Evolutionary conservation across 2,113 vertebrate species (phyloP).

Genomic region (Sebastes fasciatus): DNA sequence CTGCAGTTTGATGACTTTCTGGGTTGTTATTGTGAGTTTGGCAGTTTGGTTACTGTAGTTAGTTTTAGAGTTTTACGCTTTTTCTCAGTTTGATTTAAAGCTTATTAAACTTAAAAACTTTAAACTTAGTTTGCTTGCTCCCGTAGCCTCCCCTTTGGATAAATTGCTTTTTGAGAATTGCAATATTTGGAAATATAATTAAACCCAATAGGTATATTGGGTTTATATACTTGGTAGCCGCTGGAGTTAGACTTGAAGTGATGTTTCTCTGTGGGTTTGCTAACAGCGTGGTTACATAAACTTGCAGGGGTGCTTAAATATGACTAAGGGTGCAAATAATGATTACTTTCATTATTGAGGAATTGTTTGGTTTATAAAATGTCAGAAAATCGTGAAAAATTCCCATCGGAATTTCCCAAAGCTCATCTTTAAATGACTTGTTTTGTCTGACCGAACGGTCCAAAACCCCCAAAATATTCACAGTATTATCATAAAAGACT

Average conservation of each 20-base stretch:
- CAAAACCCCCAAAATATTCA: neutral
- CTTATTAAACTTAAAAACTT: too few species aligned
- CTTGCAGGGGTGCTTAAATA: neutral
- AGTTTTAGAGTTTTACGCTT: neutral
- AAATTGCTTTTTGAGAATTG: neutral
- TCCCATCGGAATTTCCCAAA: neutral
- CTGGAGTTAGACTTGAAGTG: neutral
- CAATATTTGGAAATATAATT: neutral
- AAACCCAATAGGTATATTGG: neutral
- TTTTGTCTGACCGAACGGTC: neutral
- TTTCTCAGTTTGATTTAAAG: conserved; percentile 12
- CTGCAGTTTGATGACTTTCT: conserved; percentile 5
- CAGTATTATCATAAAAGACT: neutral
- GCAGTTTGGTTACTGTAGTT: neutral
- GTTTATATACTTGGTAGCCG: neutral
- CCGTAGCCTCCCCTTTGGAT: neutral
- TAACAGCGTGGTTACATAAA: neutral
- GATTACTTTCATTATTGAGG: neutral
- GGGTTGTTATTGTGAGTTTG: conserved; percentile 7
- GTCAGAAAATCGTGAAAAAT: neutral
- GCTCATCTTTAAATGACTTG: neutral
- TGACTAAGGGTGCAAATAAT: neutral
- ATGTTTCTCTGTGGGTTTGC: neutral
- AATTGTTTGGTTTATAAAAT: neutral
- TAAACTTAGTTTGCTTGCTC: neutral